phyloP scores from a whole-genome alignment of 2,888 invertebrate species.

The Euphydryas editha region DNA sequence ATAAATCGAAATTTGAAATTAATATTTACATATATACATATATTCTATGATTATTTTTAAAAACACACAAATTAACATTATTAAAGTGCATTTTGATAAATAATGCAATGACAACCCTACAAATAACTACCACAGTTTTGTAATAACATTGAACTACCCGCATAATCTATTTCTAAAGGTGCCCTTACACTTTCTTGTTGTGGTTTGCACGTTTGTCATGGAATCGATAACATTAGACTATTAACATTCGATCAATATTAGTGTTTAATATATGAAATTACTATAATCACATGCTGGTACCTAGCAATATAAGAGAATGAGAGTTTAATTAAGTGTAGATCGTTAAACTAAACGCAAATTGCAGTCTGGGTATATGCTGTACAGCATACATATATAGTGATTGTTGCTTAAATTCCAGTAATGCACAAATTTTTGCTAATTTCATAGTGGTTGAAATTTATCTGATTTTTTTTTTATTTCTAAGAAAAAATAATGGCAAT shows the following conservation, averaged over 20 bases:
- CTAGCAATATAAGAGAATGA: background rate
- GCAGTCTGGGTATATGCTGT: background rate
- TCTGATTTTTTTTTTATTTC: too few relatives aligned
- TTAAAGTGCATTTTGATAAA: background rate
- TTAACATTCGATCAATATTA: constrained; percentile 9
- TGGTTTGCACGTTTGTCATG: constrained; percentile 25
- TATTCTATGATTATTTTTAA: background rate
- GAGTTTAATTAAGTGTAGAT: background rate
- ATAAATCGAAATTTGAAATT: too few relatives aligned
- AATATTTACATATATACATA: too few relatives aligned
- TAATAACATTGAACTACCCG: constrained; percentile 32
- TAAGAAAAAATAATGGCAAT: too few relatives aligned
- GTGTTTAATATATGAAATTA: background rate
- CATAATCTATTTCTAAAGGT: constrained; percentile 29
- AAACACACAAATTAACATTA: background rate
- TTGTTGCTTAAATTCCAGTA: too few relatives aligned
- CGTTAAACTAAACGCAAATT: background rate
- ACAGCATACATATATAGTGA: too few relatives aligned
- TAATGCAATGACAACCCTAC: constrained; percentile 7
- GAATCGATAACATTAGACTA: constrained; percentile 16
- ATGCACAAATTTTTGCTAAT: too few relatives aligned
- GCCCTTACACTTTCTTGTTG: constrained; percentile 19
- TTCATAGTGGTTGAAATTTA: too few relatives aligned
- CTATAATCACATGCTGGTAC: background rate
- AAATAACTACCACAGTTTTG: background rate